Base-by-base conservation (phyloP, 2,113 vertebrate species). In the Pollimyrus isidori region DNA sequence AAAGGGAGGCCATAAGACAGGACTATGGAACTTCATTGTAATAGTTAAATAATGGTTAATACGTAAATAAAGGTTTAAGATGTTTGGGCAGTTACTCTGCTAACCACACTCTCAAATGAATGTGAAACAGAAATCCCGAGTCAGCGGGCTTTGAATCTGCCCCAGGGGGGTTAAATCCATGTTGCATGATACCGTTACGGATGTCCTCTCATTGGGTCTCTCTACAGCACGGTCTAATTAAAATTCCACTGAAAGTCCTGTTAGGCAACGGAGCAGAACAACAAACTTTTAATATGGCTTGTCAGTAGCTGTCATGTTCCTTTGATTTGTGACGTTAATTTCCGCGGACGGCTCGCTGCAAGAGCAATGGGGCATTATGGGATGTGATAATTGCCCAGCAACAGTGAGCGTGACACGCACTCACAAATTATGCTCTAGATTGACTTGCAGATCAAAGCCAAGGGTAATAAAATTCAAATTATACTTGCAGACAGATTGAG, bases 201-300 rank as follows among this genome's bases (percentile, higher is more conserved):
- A 42, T 65, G 87, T 88, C 56, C 2, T 46, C 56, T 88, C 23
- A 26, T n/a, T 11, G 39, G 19, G 56, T 23, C 87, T 65, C 56
- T 35, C 56, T 46, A 56, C 45, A 56, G 9, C 53, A 6, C 73
- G 35, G 17, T 21, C 73, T 80, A 80, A 80, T 39, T 56, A 58
- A 9, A 87, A 58, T 87, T 52, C 86, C 86, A 58, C 15, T 87
- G 86, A 50, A 87, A 88, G 35, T n/a, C 82, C 39, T 88, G 30
- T 88, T 88, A 13, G 9, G n/a, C 39, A 26, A 65, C 6, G 4
- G 53, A 88, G 87, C 56, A 42, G 45, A 30, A 30, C 56, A 62
- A 65, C 19, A 88, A 53, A 58, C 56, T 46, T 62, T 53, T 62
- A 23, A 87, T 62, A 30, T 19, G 49, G 49, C 50, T 87, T 65